Base-by-base conservation (phyloP, 2,888 invertebrate genomes). In the Alsophila aescularia region DNA sequence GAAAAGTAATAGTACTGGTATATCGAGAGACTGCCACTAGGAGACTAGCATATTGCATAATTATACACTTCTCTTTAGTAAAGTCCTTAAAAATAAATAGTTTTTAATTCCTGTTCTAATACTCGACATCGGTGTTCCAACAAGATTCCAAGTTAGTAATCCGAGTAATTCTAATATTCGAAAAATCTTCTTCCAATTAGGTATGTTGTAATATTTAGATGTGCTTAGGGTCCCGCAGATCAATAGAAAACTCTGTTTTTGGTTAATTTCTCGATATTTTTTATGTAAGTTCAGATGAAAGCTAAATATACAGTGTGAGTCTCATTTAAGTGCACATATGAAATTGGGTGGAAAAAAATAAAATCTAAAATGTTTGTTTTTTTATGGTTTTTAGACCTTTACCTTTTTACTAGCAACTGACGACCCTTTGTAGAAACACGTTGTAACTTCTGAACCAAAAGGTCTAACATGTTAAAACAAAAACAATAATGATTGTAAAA, bases 161-260 rank as follows among this genome's bases (percentile, higher is more conserved):
- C 54, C 62, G 27, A 39, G 65, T 70, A 70, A 72, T 73, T 73
- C n/a, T n/a, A n/a, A n/a, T 73, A 72, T 74, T 62, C 67, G 55
- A 68, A 62, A 69, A 67, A 69, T 63, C 65, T 52, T 59, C 64
- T 52, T 60, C 60, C 68, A 68, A 70, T 73, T 69, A 74, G 70
- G 61, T 59, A 74, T 71, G 61, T 59, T 67, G 64, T 70, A 69
- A 73, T 71, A 71, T 70, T 70, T 62, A 72, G 54, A 67, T 66
- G 44, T 63, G 49, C 60, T 62, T 60, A 66, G 68, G 64, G 72
- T 60, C 60, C 67, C 44, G 58, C 36, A 36, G 47, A 62, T 60
- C 48, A 52, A 52, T 63, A 60, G 37, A 36, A 51, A 44, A 48
- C 50, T 52, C 32, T 21, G 35, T 5, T 43, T 12, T 31, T 31